These are phyloP conservation scores for Spinibarbus caldwelli DNA, from an alignment of 2,797 vertebrate genomes.

Conservation along the genomic window DNA sequence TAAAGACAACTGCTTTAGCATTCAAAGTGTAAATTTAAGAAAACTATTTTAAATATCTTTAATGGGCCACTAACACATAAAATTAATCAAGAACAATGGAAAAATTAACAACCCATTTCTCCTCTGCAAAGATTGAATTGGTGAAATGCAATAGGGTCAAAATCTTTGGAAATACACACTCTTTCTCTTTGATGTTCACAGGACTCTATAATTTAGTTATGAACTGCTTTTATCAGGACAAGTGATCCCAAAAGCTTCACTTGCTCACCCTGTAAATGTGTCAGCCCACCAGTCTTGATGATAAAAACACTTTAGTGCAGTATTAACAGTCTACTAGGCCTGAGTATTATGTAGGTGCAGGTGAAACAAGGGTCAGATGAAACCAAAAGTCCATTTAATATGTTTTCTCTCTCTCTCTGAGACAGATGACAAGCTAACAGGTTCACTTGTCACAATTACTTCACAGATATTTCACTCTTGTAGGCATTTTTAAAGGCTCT, in stretches of 20 bases:
- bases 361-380: conserved; percentile 40
- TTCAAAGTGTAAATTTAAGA: neutral
- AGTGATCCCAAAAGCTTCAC: conserved; percentile 8
- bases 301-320: conserved; percentile 44
- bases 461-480: neutral
- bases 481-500: neutral
- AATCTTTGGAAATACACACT: conserved; percentile 13
- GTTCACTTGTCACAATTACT: neutral
- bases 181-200: conserved; percentile 11
- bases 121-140: neutral
- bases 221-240: conserved; percentile 17
- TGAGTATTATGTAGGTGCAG: conserved; percentile 11
- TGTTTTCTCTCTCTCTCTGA: neutral
- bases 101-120: conserved; percentile 21
- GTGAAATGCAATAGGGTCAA: neutral
- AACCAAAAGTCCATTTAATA: conserved; percentile 43
- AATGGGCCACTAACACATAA: conserved; percentile 5
- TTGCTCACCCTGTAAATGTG: conserved; percentile 30
- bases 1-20: neutral
- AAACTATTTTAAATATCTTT: neutral
- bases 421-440: neutral
- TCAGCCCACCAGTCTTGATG: conserved; percentile 7
- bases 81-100: conserved; percentile 20
- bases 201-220: conserved; percentile 9
- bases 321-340: conserved; percentile 45